Conservation (phyloP, 2,113 vertebrate genomes). For the Falco punctatus region DNA sequence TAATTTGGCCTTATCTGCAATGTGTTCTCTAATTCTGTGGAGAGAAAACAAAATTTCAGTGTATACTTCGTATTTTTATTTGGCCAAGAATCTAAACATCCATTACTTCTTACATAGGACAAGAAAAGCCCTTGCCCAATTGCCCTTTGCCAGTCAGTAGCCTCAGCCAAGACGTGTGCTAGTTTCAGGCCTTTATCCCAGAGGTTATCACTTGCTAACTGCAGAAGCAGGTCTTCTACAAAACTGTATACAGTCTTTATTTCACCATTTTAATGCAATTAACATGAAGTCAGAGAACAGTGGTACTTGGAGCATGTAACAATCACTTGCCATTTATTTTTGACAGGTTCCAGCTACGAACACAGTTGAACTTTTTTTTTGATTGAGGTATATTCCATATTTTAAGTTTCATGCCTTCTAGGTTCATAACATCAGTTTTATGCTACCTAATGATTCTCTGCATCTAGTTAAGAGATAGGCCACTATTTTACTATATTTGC, state of each 20-base stretch:
- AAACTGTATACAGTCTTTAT: neutral
- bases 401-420: neutral
- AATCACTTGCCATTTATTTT: neutral
- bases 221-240: neutral
- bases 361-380: neutral
- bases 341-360: neutral
- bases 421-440: neutral
- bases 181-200: neutral
- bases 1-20: conserved; percentile 87
- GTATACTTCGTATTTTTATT: neutral
- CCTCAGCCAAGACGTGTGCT: neutral
- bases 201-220: neutral
- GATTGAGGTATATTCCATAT: neutral
- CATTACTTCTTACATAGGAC: neutral
- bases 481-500: neutral
- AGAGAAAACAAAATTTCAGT: conserved; percentile 17
- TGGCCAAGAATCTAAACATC: neutral
- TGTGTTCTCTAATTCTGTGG: conserved; percentile 86
- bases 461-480: neutral
- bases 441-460: neutral
- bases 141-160: neutral
- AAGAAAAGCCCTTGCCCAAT: neutral
- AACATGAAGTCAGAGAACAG: neutral
- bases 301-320: neutral
- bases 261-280: neutral